Conservation (phyloP, 2,113 vertebrate genomes). For the Channa argus region DNA sequence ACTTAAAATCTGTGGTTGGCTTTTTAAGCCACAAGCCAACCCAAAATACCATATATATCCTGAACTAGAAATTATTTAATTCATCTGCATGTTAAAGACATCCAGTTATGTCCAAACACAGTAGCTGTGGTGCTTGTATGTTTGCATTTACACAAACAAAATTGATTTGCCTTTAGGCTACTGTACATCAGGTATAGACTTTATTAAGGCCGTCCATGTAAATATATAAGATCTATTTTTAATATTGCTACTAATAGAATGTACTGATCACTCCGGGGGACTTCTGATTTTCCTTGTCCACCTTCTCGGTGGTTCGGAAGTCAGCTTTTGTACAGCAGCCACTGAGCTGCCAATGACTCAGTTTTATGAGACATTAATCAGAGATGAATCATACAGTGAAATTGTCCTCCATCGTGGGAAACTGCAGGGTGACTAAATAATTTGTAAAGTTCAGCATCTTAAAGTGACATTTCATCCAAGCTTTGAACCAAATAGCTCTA, state of each 20-base stretch:
- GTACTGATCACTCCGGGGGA: not conserved
- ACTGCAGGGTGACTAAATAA: too few species aligned
- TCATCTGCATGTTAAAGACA: not conserved
- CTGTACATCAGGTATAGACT: not conserved
- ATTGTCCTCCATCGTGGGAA: too few species aligned
- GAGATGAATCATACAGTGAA: too few species aligned
- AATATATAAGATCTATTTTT: not conserved
- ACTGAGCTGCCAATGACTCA: slow-evolving; percentile 11
- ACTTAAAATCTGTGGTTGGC: slow-evolving; percentile 10
- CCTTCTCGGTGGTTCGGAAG: slow-evolving; percentile 18
- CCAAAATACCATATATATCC: not conserved
- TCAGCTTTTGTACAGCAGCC: slow-evolving; percentile 37
- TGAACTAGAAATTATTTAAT: not conserved
- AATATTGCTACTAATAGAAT: slow-evolving; percentile 7
- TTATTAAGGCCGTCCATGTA: not conserved
- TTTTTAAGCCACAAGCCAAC: not conserved
- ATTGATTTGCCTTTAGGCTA: not conserved
- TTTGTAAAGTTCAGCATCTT: too few species aligned
- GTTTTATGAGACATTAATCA: slow-evolving; percentile 28
- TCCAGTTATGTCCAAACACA: not conserved
- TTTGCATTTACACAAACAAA: not conserved
- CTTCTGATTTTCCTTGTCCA: slow-evolving; percentile 3
- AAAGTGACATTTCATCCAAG: too few species aligned
- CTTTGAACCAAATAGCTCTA: too few species aligned
- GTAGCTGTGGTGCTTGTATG: not conserved